A percentile compares a stretch with the other conserved stretches of the same genome.
phyloP scores from a whole-genome alignment of 2,888 invertebrate species.

The Cephonodes hylas region DNA sequence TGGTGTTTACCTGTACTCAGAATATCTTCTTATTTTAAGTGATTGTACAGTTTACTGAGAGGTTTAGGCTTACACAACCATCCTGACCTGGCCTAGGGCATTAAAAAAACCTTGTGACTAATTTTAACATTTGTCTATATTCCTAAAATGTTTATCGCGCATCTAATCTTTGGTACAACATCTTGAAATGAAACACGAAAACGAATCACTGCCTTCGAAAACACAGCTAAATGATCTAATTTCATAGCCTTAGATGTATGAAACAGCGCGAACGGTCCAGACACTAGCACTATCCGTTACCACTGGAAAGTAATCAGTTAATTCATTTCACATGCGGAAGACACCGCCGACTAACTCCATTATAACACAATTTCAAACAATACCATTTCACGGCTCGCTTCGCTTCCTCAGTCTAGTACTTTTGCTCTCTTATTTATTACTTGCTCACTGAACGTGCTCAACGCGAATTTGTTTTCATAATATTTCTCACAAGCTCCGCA shows the following conservation, averaged over 20 bases:
- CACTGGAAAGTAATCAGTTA: neutral
- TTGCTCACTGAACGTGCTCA: slow-evolving; percentile 76
- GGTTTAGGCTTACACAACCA: too few species aligned
- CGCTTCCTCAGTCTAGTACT: slow-evolving; percentile 43
- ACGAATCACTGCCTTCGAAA: neutral
- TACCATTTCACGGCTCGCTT: slow-evolving; percentile 63
- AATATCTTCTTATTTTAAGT: too few species aligned
- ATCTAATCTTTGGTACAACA: too few species aligned
- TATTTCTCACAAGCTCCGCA: slow-evolving; percentile 66
- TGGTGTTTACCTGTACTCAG: too few species aligned
- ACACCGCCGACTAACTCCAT: slow-evolving; percentile 2
- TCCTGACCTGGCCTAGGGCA: too few species aligned
- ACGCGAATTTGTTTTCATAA: slow-evolving; percentile 80
- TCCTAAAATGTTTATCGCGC: too few species aligned
- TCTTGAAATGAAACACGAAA: too few species aligned
- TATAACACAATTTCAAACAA: slow-evolving; percentile 67
- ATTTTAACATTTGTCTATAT: too few species aligned
- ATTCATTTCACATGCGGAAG: neutral
- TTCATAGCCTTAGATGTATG: neutral
- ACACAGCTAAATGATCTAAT: neutral
- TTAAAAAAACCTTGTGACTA: too few species aligned
- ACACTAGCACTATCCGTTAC: neutral
- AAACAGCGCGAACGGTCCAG: too few species aligned
- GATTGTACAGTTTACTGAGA: too few species aligned
- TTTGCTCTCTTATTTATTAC: slow-evolving; percentile 76